Base-by-base conservation (phyloP, 53 echinoderm and acorn worm species). In the Mesocentrotus franciscanus region DNA sequence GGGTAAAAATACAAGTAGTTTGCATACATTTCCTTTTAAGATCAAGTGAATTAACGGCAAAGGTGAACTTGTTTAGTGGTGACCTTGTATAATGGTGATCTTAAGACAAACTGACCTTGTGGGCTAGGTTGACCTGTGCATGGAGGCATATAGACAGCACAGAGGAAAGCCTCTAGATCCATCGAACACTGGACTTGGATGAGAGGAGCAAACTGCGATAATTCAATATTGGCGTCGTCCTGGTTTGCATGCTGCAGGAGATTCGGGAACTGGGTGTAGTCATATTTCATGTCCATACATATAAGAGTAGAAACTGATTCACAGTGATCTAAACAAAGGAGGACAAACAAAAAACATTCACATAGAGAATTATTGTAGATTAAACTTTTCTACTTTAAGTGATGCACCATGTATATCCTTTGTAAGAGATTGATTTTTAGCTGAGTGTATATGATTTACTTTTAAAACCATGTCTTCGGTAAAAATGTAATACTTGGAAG, bases 191-290 rank as follows among this genome's bases (percentile, higher is more conserved):
- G 49, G 24, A 92, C 84, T 17, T 93, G 55, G 12, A 94, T 22
- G 24, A 96, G 33, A 10, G 85, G 68, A 6, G 70, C 10, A 49
- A 95, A 95, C 83, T 95, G 90, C 57, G 61, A 20, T 24, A 90
- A 30, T 59, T 89, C 96, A 12, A 93, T 1, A 17, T 56, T 56
- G 4, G 96, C 96, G 7, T 94, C 95, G 0, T 78, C 56, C 55
- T 90, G 78, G 11, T 32, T 89, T 39, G 42, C 35, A 36, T 96
- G 96, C 34, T 92, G 84, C 1, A 92, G 84, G 29, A 56, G 56
- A 36, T 96, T 96, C 9, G 96, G 96, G 56, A 81, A 94, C 84
- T 91, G 94, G 3, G 91, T 26, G n/a, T 35, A n/a, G 26, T 66
- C 42, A 57, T 94, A 96, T 42, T 90, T 42, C 39, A 94, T 61